Base-by-base conservation (phyloP, 2,113 vertebrate genomes). In the Syrmaticus mikado region DNA sequence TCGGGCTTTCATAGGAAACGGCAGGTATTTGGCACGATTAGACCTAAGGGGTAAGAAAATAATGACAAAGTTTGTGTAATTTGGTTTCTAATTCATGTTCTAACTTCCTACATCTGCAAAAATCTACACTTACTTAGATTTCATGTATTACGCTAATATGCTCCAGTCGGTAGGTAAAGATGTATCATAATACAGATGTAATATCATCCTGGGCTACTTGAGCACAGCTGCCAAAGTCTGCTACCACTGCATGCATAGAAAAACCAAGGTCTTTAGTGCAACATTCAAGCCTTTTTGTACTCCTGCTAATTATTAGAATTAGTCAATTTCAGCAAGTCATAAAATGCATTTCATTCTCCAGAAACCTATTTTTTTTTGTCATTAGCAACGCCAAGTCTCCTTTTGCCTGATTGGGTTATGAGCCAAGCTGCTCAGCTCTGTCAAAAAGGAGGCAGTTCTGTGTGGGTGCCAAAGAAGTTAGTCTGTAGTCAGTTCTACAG, bases 341-440 rank as follows among this genome's bases (percentile, higher is more conserved):
- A 87, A 87, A 82, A 46, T 25, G 17, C 15, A 40, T 92, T 94
- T 86, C 9, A 36, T 90, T 93, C 74, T 84, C 89, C 5, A 28
- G 27, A 45, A 92, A 90, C 11, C 32, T 90, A 10, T 85, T 91
- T 95, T 87, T 87, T 50, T 92, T 94, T 94, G 94, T 93, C 83
- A 89, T 84, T 81, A 82, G 82, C 79, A 78, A 92, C 88, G 85
- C 83, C 84, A 94, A 94, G 55, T 61, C 92, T 96, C 91, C 82
- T 87, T 87, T 95, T 94, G 91, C 89, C 78, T 95, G 85, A 8
- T 65, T 93, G 89, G 91, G 82, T 96, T 94, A 96, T 91, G 79
- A 95, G 96, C 94, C 96, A 95, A 95, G 81, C 60, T 77, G 72
- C 87, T 94, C 94, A 95, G 60, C 87, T 95, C 90, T 95, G 96